These are phyloP conservation scores for Gyrodactylus bullatarudis DNA, from an alignment of 1,140 invertebrate genomes.

Conservation along the genomic window DNA sequence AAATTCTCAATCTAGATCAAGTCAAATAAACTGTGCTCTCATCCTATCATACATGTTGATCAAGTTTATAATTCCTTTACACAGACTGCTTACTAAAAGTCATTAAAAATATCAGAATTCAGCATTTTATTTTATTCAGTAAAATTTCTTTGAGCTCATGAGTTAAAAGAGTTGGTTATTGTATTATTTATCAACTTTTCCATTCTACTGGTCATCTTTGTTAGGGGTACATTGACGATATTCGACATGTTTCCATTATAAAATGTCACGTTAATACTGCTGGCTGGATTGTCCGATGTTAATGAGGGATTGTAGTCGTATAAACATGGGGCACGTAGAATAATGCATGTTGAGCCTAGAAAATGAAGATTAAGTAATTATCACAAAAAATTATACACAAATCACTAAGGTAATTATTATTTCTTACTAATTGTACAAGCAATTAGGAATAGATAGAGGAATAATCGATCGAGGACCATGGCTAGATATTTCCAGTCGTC, in stretches of 20 bases:
- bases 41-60: too few species aligned
- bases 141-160: too few species aligned
- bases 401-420: too few species aligned
- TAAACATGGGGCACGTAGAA: background rate
- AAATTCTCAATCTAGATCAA: too few species aligned
- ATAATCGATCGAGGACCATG: constrained; percentile 19
- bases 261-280: background rate
- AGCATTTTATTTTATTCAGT: too few species aligned
- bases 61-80: too few species aligned
- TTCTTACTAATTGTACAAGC: constrained; percentile 9
- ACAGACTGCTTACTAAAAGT: too few species aligned
- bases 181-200: too few species aligned
- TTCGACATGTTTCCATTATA: background rate
- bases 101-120: too few species aligned
- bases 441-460: constrained; percentile 21
- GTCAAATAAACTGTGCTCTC: too few species aligned
- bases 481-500: constrained; percentile 22
- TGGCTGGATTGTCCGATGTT: background rate
- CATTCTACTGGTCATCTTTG: too few species aligned
- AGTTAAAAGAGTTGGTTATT: too few species aligned
- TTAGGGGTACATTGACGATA: background rate
- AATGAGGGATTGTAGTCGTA: background rate
- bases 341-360: background rate
- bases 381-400: background rate
- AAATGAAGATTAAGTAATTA: background rate